Conservation (phyloP, 2,113 vertebrate species). For the Cacatua alba region DNA sequence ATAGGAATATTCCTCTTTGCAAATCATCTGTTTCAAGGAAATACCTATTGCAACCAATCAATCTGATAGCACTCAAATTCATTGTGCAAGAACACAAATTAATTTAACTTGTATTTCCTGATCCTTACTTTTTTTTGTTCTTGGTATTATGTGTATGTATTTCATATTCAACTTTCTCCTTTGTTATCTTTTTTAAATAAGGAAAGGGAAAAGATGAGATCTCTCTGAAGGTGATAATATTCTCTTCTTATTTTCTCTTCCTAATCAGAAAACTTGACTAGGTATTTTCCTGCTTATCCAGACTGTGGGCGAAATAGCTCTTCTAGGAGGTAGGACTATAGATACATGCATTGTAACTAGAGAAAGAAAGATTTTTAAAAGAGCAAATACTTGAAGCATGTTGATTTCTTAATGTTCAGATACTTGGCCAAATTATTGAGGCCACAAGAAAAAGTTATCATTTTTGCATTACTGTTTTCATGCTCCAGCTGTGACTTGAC, state of each 20-base stretch:
- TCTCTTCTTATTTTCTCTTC: not conserved
- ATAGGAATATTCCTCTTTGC: not conserved
- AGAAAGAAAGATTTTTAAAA: not conserved
- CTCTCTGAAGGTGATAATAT: not conserved
- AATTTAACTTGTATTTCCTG: not conserved
- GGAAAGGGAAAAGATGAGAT: not conserved
- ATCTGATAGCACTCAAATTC: not conserved
- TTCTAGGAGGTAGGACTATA: not conserved
- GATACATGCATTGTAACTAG: not conserved
- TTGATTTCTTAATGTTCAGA: conserved; percentile 1
- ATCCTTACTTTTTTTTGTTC: not conserved
- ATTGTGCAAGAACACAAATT: not conserved
- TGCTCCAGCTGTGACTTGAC: conserved; percentile 15
- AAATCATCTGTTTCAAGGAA: not conserved
- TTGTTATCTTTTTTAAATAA: not conserved
- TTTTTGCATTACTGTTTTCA: not conserved
- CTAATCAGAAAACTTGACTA: not conserved
- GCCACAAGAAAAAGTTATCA: not conserved
- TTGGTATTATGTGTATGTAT: not conserved
- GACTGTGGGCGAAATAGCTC: not conserved
- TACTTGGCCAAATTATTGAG: conserved; percentile 21
- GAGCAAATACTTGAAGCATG: not conserved
- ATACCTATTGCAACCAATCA: not conserved
- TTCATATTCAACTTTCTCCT: not conserved
- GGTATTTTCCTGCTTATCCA: not conserved